phyloP scores from a whole-genome alignment of 2,113 vertebrate species.

The Callithrix jacchus region DNA sequence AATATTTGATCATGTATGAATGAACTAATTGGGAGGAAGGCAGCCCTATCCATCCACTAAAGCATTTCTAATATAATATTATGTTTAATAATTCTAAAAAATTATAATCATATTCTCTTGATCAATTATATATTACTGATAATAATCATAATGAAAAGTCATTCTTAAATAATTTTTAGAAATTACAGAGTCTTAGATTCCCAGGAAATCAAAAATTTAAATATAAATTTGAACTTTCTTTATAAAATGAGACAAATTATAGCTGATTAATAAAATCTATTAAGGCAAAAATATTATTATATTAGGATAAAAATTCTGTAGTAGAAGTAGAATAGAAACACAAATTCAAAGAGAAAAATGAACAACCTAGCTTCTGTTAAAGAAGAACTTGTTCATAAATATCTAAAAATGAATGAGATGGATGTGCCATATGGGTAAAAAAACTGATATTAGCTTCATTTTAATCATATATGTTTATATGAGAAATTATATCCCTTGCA shows the following conservation, averaged over 20 bases:
- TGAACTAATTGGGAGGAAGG: not conserved
- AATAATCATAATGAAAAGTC: not conserved
- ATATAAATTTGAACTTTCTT: not conserved
- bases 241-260: not conserved
- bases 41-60: not conserved
- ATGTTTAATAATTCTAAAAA: not conserved
- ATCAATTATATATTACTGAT: not conserved
- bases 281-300: not conserved
- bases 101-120: not conserved
- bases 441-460: not conserved
- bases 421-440: not conserved
- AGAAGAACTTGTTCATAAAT: not conserved
- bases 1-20: not conserved
- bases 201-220: not conserved
- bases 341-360: not conserved
- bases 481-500: not conserved
- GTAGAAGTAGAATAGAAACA: not conserved
- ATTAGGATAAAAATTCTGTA: not conserved
- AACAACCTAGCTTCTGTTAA: not conserved
- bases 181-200: not conserved
- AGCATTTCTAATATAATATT: not conserved
- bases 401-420: not conserved
- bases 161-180: not conserved
- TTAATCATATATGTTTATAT: not conserved
- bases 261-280: not conserved